Base-by-base conservation (phyloP, 2,888 invertebrate genomes). In the Leucophenga montana region DNA sequence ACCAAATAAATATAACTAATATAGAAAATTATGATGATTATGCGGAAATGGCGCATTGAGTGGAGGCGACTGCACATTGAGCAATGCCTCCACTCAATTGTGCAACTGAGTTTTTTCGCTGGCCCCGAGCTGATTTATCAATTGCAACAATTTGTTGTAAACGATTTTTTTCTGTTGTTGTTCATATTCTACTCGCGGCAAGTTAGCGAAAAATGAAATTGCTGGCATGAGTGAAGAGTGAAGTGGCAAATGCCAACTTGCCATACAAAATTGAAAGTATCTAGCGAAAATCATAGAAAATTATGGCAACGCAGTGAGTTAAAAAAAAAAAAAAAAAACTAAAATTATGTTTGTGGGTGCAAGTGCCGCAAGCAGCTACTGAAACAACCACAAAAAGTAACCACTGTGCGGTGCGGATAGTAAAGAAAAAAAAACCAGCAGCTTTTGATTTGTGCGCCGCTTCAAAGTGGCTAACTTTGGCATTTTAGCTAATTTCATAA, bases 61-160 rank as follows among this genome's bases (percentile, higher is more conserved):
- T n/a, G 6, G 16, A 50, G 18, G 39, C 39, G 18, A 50, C n/a
- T 50, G 50, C 50, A 50, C 50, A 50, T 39, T 39, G 39, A 39
- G 39, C 39, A 39, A 39, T 39, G 39, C 39, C 39, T 39, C 9
- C 39, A 50, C 16, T 50, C 50, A 50, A 50, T 62, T 62, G 44
- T 64, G 62, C 62, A 64, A 64, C 62, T 64, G 46, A 3, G 39
- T 39, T 39, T 39, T 39, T 39, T 39, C 11, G 11, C 9, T 11
- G 11, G 62, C 62, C 62, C 14, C 62, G 14, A 46, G 62, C 62
- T 6, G 33, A 46, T n/a, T 64, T 64, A 64, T 64, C 62, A 64
- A 64, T 64, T 64, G 62, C 46, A 64, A 46, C 48, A 64, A 64
- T 64, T 64, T 22, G 62, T 61, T 64, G 46, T 64, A 64, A 64